Base-by-base conservation (phyloP, 2,797 vertebrate species). In the Argyrosomus regius region DNA sequence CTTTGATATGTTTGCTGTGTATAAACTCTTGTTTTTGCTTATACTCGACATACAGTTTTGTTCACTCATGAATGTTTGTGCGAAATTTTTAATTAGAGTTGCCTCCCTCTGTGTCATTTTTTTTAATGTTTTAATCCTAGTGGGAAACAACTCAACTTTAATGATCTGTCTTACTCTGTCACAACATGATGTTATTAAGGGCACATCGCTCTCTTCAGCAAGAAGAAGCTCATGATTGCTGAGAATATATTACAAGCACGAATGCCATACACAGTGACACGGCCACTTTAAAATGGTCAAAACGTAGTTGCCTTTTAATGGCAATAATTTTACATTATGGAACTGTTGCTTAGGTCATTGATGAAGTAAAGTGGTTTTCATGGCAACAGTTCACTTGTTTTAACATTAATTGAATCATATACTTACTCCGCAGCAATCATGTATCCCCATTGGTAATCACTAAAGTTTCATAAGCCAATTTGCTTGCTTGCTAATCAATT, bases 71-170 rank as follows among this genome's bases (percentile, higher is more conserved):
- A 9, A 17, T 56, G 60, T 77, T 74, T 41, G 10, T 54, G 35
- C 64, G 45, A 64, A 82, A 69, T 28, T 74, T 49, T 81, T 86
- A 85, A 88, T 89, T 83, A 79, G 26, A 87, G 58, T 80, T 81
- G 75, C 87, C 84, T 79, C 76, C 62, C 65, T 78, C 81, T 65
- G 65, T 63, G 69, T 83, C 64, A 60, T 31, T 41, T 26, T 69
- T 46, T 79, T 56, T 59, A 63, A 75, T 63, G 54, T 84, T 87
- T 77, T 77, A 77, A 83, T 88, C 80, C 63, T 66, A 48, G 75
- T 73, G 58, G 81, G 82, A 78, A 52, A 45, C 65, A 78, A 28
- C 69, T 78, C 61, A 75, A 39, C 78, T 83, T 75, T 90, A 89
- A 92, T 87, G 69, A 90, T 85, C 80, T 76, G 66, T 52, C 54